phyloP scores from a whole-genome alignment of 2,888 invertebrate genomes.

The Drosophila trichaetosa region DNA sequence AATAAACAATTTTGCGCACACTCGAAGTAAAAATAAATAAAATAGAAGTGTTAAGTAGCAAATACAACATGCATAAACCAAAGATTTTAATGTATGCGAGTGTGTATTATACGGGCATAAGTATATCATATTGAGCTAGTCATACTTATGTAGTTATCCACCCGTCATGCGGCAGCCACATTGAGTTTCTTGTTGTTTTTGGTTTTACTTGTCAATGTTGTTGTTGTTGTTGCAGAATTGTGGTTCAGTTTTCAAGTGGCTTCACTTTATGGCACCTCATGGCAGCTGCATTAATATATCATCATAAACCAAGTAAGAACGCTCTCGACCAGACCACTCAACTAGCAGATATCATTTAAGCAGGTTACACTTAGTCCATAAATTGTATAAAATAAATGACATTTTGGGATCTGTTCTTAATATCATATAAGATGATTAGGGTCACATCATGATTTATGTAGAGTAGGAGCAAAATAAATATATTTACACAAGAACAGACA shows the following conservation, averaged over 20 bases:
- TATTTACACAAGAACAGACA: background rate
- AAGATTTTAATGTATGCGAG: slow-evolving; percentile 36
- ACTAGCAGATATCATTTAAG: background rate
- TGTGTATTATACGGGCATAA: slow-evolving; percentile 5
- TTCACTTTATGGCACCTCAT: slow-evolving; percentile 65
- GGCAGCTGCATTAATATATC: slow-evolving; percentile 64
- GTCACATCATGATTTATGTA: background rate
- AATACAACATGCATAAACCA: slow-evolving; percentile 23
- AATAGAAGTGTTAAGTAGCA: slow-evolving; percentile 66
- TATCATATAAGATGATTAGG: background rate
- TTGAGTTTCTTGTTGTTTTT: slow-evolving; percentile 12
- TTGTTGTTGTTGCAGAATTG: slow-evolving; percentile 23
- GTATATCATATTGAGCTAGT: slow-evolving; percentile 36
- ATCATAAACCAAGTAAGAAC: slow-evolving; percentile 52
- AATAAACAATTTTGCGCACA: slow-evolving; percentile 68
- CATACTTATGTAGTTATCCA: slow-evolving; percentile 25
- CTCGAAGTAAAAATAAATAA: slow-evolving; percentile 43
- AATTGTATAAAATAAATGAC: background rate
- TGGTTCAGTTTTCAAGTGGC: slow-evolving; percentile 58
- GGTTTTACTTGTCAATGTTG: slow-evolving; percentile 22
- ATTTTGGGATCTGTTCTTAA: background rate
- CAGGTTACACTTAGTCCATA: background rate
- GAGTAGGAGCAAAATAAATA: background rate
- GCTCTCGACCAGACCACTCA: background rate
- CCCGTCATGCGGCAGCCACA: slow-evolving; percentile 28